A percentile compares a stretch with the other conserved stretches of the same genome.
These are phyloP conservation scores for Microcebus ravelobensis DNA, from an alignment of 2,113 vertebrate species.

Conservation along the genomic window DNA sequence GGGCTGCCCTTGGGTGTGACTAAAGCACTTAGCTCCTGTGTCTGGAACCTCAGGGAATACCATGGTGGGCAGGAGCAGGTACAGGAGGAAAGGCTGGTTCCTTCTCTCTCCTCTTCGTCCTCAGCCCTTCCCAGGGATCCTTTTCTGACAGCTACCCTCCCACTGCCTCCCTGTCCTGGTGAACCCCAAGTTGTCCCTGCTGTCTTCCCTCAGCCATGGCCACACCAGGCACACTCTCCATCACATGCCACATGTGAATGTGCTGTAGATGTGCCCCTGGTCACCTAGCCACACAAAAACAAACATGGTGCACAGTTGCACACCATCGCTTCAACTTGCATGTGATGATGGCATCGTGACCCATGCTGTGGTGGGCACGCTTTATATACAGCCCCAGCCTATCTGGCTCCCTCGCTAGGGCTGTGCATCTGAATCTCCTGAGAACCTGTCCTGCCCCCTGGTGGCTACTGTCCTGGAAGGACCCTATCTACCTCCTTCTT, in stretches of 20 bases:
- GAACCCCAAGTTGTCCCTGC: background rate
- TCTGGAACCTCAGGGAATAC: background rate
- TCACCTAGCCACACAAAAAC: background rate
- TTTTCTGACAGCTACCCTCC: background rate
- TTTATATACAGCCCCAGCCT: background rate
- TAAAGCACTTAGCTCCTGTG: background rate
- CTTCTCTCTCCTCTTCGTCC: background rate
- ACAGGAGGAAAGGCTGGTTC: background rate
- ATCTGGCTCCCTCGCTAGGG: background rate
- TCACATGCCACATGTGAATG: background rate
- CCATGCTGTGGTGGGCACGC: background rate
- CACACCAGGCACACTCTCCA: background rate
- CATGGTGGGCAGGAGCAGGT: background rate
- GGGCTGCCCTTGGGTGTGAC: background rate
- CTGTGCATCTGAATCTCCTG: slow-evolving; percentile 44
- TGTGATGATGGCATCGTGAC: rapidly evolving
- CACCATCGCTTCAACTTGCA: background rate
- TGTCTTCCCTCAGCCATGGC: background rate
- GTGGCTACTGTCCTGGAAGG: slow-evolving; percentile 63
- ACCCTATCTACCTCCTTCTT: background rate
- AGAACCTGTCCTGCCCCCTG: slow-evolving; percentile 78
- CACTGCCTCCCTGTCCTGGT: background rate
- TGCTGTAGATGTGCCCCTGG: background rate
- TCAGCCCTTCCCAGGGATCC: background rate
- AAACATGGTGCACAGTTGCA: background rate